Percentiles rank a stretch among this genome's conserved stretches.
These are phyloP conservation scores for Mantis religiosa DNA, from an alignment of 2,888 invertebrate species.

Conservation along the genomic window DNA sequence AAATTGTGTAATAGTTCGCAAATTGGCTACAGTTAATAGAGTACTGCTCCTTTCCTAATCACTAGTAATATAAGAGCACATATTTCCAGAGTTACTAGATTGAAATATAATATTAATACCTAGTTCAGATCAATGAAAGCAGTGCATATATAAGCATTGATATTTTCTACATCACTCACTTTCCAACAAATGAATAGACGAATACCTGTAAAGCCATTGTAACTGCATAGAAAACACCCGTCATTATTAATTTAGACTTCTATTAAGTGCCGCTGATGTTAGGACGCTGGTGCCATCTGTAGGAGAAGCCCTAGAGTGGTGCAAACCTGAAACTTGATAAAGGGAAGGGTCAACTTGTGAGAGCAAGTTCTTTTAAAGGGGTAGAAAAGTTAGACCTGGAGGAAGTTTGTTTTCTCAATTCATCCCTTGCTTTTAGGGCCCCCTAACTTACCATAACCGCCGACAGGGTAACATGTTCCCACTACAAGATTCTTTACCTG, in stretches of 20 bases:
- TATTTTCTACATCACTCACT: too few relatives aligned
- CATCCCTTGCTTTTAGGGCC: neutral
- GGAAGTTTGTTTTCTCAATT: neutral
- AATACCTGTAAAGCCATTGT: too few relatives aligned
- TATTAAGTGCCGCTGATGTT: neutral
- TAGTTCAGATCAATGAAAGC: too few relatives aligned
- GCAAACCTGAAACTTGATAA: neutral
- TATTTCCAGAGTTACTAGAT: too few relatives aligned
- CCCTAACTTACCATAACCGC: neutral
- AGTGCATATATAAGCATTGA: too few relatives aligned
- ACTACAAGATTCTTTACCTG: neutral
- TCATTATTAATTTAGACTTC: neutral
- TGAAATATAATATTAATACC: too few relatives aligned
- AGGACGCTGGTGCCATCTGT: neutral
- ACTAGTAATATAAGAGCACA: too few relatives aligned
- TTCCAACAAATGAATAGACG: too few relatives aligned
- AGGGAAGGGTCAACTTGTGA: neutral
- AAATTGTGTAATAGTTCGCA: too few relatives aligned
- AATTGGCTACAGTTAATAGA: too few relatives aligned
- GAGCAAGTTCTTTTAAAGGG: neutral
- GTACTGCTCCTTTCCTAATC: too few relatives aligned
- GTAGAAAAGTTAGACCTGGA: neutral
- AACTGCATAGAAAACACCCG: too few relatives aligned
- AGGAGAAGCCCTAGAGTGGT: neutral
- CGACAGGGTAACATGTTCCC: neutral